A percentile compares a stretch with the other conserved stretches of the same genome.
Conservation (phyloP, 2,888 invertebrate species). For the Tortricodes alternella region DNA sequence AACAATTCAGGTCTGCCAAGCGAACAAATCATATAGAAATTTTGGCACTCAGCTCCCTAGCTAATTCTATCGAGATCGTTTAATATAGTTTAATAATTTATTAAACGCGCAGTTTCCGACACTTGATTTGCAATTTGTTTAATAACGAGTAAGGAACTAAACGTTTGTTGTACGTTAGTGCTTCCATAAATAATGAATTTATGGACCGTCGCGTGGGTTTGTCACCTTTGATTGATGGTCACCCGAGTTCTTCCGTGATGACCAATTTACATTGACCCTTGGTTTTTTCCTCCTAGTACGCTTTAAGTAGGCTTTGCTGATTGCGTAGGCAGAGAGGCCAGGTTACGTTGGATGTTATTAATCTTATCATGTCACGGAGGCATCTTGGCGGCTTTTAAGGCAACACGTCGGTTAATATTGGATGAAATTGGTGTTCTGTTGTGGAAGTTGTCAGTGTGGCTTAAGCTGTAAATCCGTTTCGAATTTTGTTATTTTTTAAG, state of each 20-base stretch:
- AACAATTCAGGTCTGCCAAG: no score
- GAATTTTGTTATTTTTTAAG: no score
- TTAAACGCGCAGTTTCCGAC: no score
- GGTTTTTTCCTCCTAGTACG: neutral
- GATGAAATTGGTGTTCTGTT: conserved; percentile 9
- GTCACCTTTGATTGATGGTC: conserved; percentile 18
- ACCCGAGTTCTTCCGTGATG: neutral
- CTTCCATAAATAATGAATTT: conserved; percentile 9
- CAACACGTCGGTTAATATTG: conserved; percentile 14
- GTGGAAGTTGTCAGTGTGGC: neutral
- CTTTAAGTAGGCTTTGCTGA: neutral
- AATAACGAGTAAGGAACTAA: neutral
- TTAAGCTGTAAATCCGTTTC: neutral
- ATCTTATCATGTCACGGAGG: conserved; percentile 17
- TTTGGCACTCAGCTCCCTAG: no score
- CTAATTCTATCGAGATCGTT: no score
- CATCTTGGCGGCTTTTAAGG: conserved; percentile 18
- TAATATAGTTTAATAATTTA: no score
- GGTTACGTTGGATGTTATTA: conserved; percentile 3
- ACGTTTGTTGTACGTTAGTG: neutral
- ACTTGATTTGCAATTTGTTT: neutral
- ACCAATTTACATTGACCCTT: conserved; percentile 2
- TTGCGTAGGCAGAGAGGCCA: neutral
- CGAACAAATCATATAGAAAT: no score
- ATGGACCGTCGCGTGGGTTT: conserved; percentile 4